Conservation (phyloP, 2,113 vertebrate species). For the Montifringilla adamsi region DNA sequence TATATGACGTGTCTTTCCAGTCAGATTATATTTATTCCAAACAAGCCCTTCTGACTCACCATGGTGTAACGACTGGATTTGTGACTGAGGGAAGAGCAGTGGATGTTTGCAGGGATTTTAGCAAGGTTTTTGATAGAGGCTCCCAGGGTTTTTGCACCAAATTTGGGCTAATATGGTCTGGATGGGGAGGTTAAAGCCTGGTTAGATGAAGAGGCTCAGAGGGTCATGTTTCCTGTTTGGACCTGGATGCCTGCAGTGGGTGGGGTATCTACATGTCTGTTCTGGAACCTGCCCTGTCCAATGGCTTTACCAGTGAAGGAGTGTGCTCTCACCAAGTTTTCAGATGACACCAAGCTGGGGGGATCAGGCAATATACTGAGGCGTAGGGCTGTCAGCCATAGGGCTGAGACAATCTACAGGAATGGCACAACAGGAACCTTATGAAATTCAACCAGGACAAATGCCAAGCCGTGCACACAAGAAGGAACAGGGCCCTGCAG, state of each 20-base stretch:
- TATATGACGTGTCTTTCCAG: not conserved
- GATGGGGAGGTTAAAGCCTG: not conserved
- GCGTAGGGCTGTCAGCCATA: not conserved
- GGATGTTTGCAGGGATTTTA: not conserved
- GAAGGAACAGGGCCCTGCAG: not conserved
- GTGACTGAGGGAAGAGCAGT: not conserved
- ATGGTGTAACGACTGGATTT: not conserved
- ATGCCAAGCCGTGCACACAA: not conserved
- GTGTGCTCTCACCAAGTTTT: not conserved
- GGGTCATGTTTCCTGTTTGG: fast-evolving
- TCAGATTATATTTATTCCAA: not conserved
- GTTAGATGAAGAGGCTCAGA: not conserved
- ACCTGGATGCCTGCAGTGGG: not conserved
- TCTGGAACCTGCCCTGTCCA: not conserved
- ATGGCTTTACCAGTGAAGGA: not conserved
- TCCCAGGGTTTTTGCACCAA: not conserved
- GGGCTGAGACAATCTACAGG: not conserved
- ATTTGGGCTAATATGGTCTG: not conserved
- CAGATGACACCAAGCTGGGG: not conserved
- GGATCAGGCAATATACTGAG: not conserved
- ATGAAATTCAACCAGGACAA: not conserved
- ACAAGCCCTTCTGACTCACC: not conserved
- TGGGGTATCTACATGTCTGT: not conserved
- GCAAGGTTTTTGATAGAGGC: not conserved
- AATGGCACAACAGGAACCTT: not conserved